A percentile compares a stretch with the other conserved stretches of the same genome.
Evolutionary conservation across 35 echinoderm and acorn worm genomes (phyloP).

Genomic region (Apostichopus californicus): DNA sequence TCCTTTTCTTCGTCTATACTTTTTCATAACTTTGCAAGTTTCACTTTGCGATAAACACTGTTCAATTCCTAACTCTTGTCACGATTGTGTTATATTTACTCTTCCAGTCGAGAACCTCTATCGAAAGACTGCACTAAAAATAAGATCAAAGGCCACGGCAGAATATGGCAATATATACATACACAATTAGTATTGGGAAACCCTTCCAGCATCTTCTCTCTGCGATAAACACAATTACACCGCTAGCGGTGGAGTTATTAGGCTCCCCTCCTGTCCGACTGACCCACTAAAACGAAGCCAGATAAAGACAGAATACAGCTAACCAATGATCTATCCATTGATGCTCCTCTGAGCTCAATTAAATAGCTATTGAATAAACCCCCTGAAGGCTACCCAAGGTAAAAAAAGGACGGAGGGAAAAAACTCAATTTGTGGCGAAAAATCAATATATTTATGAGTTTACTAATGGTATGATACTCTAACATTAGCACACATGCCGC

Average conservation of each 20-base stretch:
- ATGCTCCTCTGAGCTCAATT: slow-evolving; percentile 22
- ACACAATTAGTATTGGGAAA: not conserved
- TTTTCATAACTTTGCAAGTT: no score
- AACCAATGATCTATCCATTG: not conserved
- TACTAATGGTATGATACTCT: slow-evolving; percentile 24
- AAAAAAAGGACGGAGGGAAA: slow-evolving; percentile 8
- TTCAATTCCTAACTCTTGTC: no score
- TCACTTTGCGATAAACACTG: no score
- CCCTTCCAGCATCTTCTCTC: not conserved
- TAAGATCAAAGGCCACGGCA: slow-evolving; percentile 13
- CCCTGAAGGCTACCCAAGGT: not conserved
- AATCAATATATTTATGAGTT: slow-evolving; percentile 53
- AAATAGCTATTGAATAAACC: slow-evolving; percentile 47
- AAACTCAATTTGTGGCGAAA: slow-evolving; percentile 20
- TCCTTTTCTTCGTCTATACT: no score
- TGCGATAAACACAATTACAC: slow-evolving; percentile 2
- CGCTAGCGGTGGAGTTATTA: not conserved
- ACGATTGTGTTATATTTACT: no score
- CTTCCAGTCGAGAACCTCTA: not conserved
- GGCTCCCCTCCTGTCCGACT: not conserved
- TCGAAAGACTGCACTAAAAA: not conserved
- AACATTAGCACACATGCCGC: slow-evolving; percentile 3
- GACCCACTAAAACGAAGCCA: not conserved
- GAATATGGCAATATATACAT: slow-evolving; percentile 1
- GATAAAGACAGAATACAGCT: not conserved